A percentile compares a stretch with the other conserved stretches of the same genome.
phyloP scores from a whole-genome alignment of 2,888 invertebrate species.

The Trichogramma evanescens region DNA sequence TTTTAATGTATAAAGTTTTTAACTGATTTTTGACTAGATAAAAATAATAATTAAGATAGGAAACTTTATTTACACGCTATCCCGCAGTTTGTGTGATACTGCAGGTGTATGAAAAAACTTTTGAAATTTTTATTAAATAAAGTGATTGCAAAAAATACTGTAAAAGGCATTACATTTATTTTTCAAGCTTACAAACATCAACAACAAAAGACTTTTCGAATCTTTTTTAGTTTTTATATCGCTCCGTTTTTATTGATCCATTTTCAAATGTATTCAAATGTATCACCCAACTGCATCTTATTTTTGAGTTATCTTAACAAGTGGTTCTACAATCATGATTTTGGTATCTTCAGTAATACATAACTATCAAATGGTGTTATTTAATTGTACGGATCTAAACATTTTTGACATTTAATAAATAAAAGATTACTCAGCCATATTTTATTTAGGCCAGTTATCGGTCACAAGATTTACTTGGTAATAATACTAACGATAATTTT shows the following conservation, averaged over 20 bases:
- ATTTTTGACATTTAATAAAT: neutral
- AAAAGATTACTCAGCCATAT: neutral
- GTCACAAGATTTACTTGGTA: constrained; percentile 15
- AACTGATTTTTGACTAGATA: too few species aligned
- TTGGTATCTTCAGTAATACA: neutral
- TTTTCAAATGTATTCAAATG: neutral
- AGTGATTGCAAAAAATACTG: constrained; percentile 20
- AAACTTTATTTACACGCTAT: too few species aligned
- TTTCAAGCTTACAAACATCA: constrained; percentile 47
- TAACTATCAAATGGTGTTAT: too few species aligned
- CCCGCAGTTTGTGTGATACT: too few species aligned
- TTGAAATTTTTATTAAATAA: too few species aligned
- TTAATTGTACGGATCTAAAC: neutral
- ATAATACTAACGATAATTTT: constrained; percentile 30
- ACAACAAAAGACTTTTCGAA: constrained; percentile 28
- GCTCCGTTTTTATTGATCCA: neutral
- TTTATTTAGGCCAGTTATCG: constrained; percentile 4
- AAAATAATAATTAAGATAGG: too few species aligned
- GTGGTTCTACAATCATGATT: neutral
- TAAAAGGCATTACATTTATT: constrained; percentile 45
- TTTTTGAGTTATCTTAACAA: constrained; percentile 10
- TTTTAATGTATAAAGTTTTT: too few species aligned
- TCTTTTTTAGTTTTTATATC: too few species aligned
- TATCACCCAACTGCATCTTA: constrained; percentile 18
- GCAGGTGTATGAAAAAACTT: too few species aligned